These are phyloP conservation scores for Alligator mississippiensis DNA, from an alignment of 2,113 vertebrate species.

Conservation along the genomic window DNA sequence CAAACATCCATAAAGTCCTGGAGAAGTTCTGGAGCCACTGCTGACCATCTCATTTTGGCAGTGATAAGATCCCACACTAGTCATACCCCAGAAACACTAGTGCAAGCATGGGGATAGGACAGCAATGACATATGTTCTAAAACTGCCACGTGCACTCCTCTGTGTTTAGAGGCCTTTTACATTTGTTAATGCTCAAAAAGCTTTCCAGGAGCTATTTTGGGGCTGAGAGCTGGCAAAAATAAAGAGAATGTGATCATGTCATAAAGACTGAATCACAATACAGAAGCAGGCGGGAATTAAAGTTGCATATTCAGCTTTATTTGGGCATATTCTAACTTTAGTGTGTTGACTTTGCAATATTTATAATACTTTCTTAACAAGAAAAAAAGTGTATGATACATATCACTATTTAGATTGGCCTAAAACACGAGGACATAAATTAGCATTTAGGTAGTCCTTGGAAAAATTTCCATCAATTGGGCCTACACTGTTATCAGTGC, in stretches of 20 bases:
- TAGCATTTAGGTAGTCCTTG: background rate
- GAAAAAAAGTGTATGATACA: background rate
- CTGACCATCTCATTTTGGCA: too few relatives aligned
- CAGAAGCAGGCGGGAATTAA: accelerated
- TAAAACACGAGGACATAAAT: background rate
- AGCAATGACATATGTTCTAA: too few relatives aligned
- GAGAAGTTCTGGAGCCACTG: too few relatives aligned
- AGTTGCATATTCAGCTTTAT: background rate
- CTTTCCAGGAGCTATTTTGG: background rate
- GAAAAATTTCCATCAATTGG: background rate
- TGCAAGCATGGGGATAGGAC: too few relatives aligned
- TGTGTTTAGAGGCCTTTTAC: too few relatives aligned
- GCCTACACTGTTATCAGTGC: background rate
- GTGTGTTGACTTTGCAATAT: too few relatives aligned
- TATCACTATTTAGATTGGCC: background rate
- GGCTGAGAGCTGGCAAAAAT: background rate
- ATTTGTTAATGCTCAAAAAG: too few relatives aligned
- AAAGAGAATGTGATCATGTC: background rate
- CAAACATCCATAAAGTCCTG: too few relatives aligned
- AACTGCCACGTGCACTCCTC: too few relatives aligned
- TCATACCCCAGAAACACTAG: too few relatives aligned
- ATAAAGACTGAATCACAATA: background rate
- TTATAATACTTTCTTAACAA: too few relatives aligned
- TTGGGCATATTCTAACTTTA: background rate
- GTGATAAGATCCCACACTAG: too few relatives aligned